These are phyloP conservation scores for Sthenelais limicola DNA, from an alignment of 2,888 invertebrate genomes.

Conservation along the genomic window DNA sequence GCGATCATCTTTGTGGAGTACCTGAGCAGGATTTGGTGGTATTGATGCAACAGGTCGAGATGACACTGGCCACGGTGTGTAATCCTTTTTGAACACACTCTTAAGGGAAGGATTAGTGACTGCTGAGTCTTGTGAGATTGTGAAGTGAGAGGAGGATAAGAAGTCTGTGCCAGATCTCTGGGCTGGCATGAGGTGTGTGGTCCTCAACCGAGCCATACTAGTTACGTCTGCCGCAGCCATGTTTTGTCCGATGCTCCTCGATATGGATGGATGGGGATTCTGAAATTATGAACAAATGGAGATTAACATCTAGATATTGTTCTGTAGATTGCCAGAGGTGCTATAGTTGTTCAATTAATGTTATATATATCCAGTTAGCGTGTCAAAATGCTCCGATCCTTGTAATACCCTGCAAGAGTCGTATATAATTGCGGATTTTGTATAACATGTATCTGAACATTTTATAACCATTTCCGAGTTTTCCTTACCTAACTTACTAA, in stretches of 20 bases:
- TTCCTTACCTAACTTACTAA: too few relatives aligned
- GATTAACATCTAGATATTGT: conserved; percentile 1
- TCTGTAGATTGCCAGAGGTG: too few relatives aligned
- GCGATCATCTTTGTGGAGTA: conserved; percentile 63
- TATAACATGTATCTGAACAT: too few relatives aligned
- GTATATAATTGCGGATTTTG: too few relatives aligned
- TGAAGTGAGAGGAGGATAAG: conserved; percentile 63
- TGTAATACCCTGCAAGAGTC: too few relatives aligned
- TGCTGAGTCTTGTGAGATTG: conserved; percentile 60
- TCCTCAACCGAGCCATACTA: not conserved
- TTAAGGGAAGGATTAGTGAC: conserved; percentile 56
- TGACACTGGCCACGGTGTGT: conserved; percentile 56
- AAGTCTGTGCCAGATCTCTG: conserved; percentile 56
- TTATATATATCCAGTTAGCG: too few relatives aligned
- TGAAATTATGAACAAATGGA: not conserved
- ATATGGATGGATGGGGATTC: too few relatives aligned
- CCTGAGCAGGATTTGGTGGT: conserved; percentile 63
- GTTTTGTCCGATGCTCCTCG: too few relatives aligned
- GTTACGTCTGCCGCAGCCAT: conserved; percentile 25
- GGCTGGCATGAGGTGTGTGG: conserved; percentile 23
- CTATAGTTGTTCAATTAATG: too few relatives aligned
- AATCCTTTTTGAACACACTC: conserved; percentile 65
- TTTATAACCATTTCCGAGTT: too few relatives aligned
- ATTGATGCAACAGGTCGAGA: conserved; percentile 55
- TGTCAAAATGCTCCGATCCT: too few relatives aligned